Base-by-base conservation (phyloP, 2,797 vertebrate genomes). In the Cossypha heuglini region DNA sequence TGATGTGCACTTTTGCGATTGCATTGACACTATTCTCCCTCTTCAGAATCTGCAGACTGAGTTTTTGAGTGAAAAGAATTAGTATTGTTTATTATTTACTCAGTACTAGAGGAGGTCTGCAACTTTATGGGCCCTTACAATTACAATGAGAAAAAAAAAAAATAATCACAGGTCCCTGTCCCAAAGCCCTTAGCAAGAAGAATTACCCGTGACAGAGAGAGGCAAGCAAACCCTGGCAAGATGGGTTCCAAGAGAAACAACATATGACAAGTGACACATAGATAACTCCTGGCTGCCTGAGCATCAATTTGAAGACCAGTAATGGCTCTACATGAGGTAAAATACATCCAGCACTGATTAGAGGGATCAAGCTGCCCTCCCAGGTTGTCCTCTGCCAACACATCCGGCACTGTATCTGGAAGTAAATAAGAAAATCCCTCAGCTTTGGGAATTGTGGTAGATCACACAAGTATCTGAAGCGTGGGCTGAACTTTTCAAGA, bases 1-100 rank as follows among this genome's bases (percentile, higher is more conserved):
- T 94, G 93, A 95, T 93, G 85, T 94, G 95, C 79, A 73, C 90
- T 95, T 96, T 67, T 88, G 90, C 3, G 52, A 96, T 93, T 84
- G 76, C 76, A 63, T 69, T 94, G 96, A 95, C 88, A 94, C 80
- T 81, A 21, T 63, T 92, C 63, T 84, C n/a, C 33, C 71, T 83
- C 76, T 80, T 37, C 86, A 94, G 90, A 91, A 86, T 95, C 85
- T 93, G 63, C 88, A 90, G 87, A 52, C 54, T 90, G 85, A 88
- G 35, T 57, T 93, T 95, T 82, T 82, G 59, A 94, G 58, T 73
- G 76, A 94, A 90, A 94, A 95, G 62, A 58, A 86, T 88, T 86
- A 78, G 35, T 40, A 69, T 40, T 89, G 75, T 69, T 87, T 88
- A 57, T 88, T 68, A 86, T 84, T 92, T 93, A 88, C 78, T 61